These are phyloP conservation scores for Chironomus tepperi DNA, from an alignment of 1,140 invertebrate genomes.

Conservation along the genomic window DNA sequence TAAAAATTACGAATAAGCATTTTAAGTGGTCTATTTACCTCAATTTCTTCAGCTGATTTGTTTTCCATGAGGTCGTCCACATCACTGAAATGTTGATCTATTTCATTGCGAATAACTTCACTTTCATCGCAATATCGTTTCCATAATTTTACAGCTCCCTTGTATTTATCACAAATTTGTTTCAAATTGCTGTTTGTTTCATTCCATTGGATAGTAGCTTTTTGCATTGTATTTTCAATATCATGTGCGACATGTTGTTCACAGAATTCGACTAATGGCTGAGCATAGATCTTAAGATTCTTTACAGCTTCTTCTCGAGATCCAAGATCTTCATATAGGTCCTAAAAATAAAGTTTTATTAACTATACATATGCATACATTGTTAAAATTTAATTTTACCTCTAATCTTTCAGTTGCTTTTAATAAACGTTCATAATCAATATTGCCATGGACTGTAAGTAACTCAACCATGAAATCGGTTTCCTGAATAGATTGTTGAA, in stretches of 20 bases:
- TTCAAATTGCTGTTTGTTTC: conserved; percentile 62
- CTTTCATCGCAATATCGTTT: conserved; percentile 63
- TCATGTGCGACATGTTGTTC: conserved; percentile 56
- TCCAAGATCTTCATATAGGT: conserved; percentile 52
- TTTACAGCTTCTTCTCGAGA: conserved; percentile 59
- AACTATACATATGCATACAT: conserved; percentile 26
- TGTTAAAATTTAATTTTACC: conserved; percentile 44
- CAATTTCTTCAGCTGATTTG: conserved; percentile 50
- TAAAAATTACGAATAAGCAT: neutral
- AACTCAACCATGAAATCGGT: conserved; percentile 79
- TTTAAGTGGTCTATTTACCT: conserved; percentile 50
- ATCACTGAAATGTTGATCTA: conserved; percentile 57
- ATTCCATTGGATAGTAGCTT: conserved; percentile 65
- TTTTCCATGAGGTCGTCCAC: conserved; percentile 52
- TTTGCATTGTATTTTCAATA: conserved; percentile 60
- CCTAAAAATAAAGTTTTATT: conserved; percentile 40
- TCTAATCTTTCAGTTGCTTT: conserved; percentile 70
- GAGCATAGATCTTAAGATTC: conserved; percentile 55
- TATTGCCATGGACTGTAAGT: conserved; percentile 64
- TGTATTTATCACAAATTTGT: conserved; percentile 61
- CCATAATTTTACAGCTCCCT: conserved; percentile 68
- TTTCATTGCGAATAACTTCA: conserved; percentile 60
- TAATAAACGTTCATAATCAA: conserved; percentile 69
- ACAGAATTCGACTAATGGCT: conserved; percentile 57
- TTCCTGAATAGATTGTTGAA: conserved; percentile 68